phyloP scores from a whole-genome alignment of 2,888 invertebrate species.

The Eucera pruinosa region DNA sequence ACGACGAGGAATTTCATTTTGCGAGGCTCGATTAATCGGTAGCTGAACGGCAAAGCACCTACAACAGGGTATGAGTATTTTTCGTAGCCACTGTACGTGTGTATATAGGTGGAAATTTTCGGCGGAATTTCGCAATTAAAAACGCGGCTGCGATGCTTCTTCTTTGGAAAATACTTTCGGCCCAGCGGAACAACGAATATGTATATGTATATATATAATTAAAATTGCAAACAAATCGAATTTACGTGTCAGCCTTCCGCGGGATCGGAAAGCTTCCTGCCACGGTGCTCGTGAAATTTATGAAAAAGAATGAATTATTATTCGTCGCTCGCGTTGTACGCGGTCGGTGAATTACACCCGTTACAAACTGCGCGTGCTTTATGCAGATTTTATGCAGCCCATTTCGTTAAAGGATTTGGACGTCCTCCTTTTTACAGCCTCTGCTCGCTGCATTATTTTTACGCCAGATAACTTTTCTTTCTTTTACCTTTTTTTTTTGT shows the following conservation, averaged over 20 bases:
- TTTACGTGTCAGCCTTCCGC: neutral
- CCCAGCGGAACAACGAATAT: no score
- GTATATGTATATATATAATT: no score
- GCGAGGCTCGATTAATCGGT: no score
- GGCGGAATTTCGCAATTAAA: no score
- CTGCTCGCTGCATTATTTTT: constrained; percentile 30
- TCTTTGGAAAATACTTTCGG: no score
- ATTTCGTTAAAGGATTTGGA: constrained; percentile 64
- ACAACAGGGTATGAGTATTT: no score
- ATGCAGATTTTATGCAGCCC: constrained; percentile 57
- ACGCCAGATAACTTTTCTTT: constrained; percentile 19
- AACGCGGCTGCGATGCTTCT: no score
- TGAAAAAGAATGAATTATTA: constrained; percentile 34
- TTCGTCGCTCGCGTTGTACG: constrained; percentile 30
- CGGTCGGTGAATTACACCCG: constrained; percentile 48
- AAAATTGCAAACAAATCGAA: constrained; percentile 7
- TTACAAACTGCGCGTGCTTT: constrained; percentile 37
- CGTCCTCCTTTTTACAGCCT: constrained; percentile 5
- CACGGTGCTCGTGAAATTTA: constrained; percentile 18
- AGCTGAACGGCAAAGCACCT: no score
- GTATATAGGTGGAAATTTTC: no score
- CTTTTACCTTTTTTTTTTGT: no score
- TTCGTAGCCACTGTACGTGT: no score
- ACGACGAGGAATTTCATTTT: no score
- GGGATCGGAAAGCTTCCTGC: neutral